Base-by-base conservation (phyloP, 2,888 invertebrate species). In the Beris chalybata region DNA sequence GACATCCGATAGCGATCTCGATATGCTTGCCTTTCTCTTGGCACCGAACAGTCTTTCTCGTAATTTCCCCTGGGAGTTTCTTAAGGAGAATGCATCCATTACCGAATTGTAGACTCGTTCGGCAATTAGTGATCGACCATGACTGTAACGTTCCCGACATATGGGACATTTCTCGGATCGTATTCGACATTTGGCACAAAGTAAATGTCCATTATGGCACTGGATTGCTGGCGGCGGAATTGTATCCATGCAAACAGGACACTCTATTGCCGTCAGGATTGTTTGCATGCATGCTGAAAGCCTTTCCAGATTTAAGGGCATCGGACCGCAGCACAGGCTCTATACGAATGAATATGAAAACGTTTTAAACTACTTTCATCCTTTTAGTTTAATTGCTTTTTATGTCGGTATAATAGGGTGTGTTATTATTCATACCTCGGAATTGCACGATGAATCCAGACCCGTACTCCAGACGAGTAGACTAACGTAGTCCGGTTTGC, bases 191-290 rank as follows among this genome's bases (percentile, higher is more conserved):
- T 82, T 82, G 44, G 83, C 80, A 74, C 88, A 88, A 54, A 87
- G 82, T 69, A 88, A 80, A 75, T 88, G 88, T 0, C 88, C 88
- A 72, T 87, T 86, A 64, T 86, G 85, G 73, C 88, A 88, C 73
- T 88, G 87, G 71, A 85, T 83, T 1, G 85, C 84, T 4, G 88
- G 88, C 11, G 87, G 85, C 47, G 81, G 76, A 67, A 87, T 85
- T 63, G 85, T 86, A 71, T 87, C 85, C 71, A 86, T 78, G 73
- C 88, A 88, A 53, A 88, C 83, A 22, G 88, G 88, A 73, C 88
- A 88, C 74, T 88, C 88, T 69, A 88, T 77, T 70, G 83, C 79
- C 59, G 79, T 75, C 53, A 85, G 76, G 68, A 85, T 82, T 58
- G 82, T 78, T 66, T 83, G 81, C 75, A 84, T 81, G 69, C 83